These are phyloP conservation scores for Callopanchax toddi DNA, from an alignment of 2,113 vertebrate genomes.

Conservation along the genomic window DNA sequence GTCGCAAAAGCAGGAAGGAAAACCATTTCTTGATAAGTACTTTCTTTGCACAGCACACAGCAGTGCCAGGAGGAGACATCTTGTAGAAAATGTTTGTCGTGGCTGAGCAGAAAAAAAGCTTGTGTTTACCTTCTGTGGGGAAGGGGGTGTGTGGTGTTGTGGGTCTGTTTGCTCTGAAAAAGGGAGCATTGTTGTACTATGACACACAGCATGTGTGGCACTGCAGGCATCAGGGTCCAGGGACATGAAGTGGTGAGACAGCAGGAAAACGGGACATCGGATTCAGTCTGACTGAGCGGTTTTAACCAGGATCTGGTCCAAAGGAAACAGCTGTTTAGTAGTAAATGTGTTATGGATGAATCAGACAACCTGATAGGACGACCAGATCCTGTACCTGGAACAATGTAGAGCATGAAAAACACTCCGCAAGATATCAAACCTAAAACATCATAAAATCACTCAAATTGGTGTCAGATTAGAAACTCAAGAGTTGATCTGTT, in stretches of 20 bases:
- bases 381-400: too few relatives aligned
- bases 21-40: conserved; percentile 25
- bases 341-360: not conserved
- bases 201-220: conserved; percentile 39
- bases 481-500: too few relatives aligned
- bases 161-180: conserved; percentile 47
- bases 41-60: not conserved
- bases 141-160: not conserved
- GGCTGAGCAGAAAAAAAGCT: conserved; percentile 28
- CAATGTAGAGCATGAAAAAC: too few relatives aligned
- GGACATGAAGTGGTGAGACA: conserved; percentile 45
- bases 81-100: conserved; percentile 44
- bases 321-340: conserved; percentile 1
- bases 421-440: too few relatives aligned
- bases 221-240: conserved; percentile 33
- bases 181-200: conserved; percentile 50
- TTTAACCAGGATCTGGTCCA: conserved; percentile 6
- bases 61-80: conserved; percentile 32
- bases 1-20: conserved; percentile 15
- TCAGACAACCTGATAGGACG: too few relatives aligned
- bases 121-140: conserved; percentile 33
- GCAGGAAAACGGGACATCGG: conserved; percentile 34
- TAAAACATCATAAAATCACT: too few relatives aligned
- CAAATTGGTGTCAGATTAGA: too few relatives aligned
- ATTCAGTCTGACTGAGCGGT: conserved; percentile 1